Evolutionary conservation across 2,113 vertebrate genomes (phyloP).

Genomic region (Steatornis caripensis): DNA sequence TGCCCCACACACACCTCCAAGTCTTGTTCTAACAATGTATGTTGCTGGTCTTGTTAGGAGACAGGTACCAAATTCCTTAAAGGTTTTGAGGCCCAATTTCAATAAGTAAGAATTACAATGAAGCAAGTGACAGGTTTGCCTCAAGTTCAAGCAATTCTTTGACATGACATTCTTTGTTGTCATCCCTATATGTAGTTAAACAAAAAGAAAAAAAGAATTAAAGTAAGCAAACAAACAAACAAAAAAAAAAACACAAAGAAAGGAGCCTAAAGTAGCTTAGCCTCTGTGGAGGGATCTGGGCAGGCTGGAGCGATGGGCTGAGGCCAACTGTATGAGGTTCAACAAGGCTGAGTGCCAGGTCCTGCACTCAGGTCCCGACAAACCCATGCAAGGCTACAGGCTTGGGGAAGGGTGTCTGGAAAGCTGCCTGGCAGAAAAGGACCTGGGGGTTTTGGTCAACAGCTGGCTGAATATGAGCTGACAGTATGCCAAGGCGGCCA

Average conservation of each 20-base stretch:
- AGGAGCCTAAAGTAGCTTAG: neutral
- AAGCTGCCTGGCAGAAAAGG: neutral
- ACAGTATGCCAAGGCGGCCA: neutral
- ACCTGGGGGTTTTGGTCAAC: accelerated
- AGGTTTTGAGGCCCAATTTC: neutral
- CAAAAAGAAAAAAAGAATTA: neutral
- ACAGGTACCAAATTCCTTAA: neutral
- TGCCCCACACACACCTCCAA: neutral
- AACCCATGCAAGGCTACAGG: neutral
- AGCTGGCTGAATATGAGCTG: neutral
- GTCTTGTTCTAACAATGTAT: neutral
- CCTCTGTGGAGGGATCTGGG: neutral
- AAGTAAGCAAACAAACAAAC: neutral
- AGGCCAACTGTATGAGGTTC: neutral
- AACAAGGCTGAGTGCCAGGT: neutral
- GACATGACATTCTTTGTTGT: neutral
- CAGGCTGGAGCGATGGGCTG: neutral
- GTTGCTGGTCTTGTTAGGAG: neutral
- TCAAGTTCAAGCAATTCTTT: neutral
- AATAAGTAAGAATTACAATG: neutral
- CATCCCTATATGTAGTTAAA: neutral
- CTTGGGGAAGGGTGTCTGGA: neutral
- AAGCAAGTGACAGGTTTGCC: neutral
- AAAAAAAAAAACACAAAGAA: neutral
- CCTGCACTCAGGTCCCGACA: neutral